Conservation (phyloP, 37 sponge, comb jelly and placozoan genomes). For the Dysidea cf. avara region DNA sequence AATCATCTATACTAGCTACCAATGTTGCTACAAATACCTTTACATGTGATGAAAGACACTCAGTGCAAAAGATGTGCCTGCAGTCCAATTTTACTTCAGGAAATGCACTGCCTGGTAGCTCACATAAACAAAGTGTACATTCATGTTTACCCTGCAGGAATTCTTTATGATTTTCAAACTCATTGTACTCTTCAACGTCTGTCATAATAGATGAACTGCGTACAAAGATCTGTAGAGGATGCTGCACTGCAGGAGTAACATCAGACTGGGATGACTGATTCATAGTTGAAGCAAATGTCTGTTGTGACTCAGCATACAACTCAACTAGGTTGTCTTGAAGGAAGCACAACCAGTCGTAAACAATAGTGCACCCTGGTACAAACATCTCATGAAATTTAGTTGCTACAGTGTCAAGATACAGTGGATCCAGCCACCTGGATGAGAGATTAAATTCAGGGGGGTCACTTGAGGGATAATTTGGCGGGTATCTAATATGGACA, state of each 20-base stretch:
- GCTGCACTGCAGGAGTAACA: neutral
- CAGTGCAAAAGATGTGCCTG: conserved; percentile 43
- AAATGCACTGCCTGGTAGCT: conserved; percentile 26
- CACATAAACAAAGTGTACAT: conserved; percentile 55
- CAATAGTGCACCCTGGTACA: conserved; percentile 51
- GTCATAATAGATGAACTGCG: conserved; percentile 44
- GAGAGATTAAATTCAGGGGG: conserved; percentile 55
- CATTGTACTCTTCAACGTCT: conserved; percentile 56
- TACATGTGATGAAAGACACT: conserved; percentile 16
- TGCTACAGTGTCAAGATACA: neutral
- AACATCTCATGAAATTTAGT: conserved; percentile 30
- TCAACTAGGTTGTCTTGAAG: conserved; percentile 39
- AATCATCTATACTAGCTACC: neutral
- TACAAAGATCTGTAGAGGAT: conserved; percentile 40
- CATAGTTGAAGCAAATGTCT: neutral
- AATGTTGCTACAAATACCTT: neutral
- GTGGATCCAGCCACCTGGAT: conserved; percentile 60
- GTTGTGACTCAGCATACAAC: conserved; percentile 8
- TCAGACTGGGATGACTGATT: neutral
- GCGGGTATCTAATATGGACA: conserved; percentile 53
- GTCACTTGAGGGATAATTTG: conserved; percentile 46
- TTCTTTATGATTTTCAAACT: conserved; percentile 30
- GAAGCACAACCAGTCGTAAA: conserved; percentile 59
- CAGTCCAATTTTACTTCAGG: conserved; percentile 36
- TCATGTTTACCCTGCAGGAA: conserved; percentile 37